Evolutionary conservation across 1,140 invertebrate genomes (phyloP).

Genomic region (Nixonia krombeini): DNA sequence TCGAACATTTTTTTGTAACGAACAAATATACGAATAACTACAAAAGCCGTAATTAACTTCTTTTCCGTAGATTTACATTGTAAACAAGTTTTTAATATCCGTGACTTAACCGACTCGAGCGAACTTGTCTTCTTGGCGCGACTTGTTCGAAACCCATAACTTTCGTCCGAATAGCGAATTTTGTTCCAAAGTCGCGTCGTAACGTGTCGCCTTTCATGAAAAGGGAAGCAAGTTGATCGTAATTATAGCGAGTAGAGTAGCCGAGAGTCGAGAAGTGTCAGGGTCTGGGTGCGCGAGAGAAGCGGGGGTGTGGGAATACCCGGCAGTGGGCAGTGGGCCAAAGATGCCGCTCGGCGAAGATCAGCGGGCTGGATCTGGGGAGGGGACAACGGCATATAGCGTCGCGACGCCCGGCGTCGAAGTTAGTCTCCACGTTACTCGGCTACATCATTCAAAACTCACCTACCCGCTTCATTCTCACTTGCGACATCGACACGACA

Average conservation of each 20-base stretch:
- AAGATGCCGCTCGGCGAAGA: slow-evolving; percentile 59
- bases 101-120: too few species aligned
- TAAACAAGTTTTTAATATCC: too few species aligned
- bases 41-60: too few species aligned
- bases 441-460: slow-evolving; percentile 58
- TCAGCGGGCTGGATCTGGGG: slow-evolving; percentile 50
- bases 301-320: slow-evolving; percentile 66
- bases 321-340: slow-evolving; percentile 62
- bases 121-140: too few species aligned
- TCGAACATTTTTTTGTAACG: too few species aligned
- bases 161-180: too few species aligned
- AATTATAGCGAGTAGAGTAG: slow-evolving; percentile 27
- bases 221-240: slow-evolving; percentile 15
- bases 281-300: slow-evolving; percentile 54
- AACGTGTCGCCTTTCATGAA: slow-evolving; percentile 11
- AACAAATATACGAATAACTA: too few species aligned
- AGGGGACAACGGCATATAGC: slow-evolving; percentile 70
- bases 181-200: too few species aligned
- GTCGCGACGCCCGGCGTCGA: slow-evolving; percentile 61
- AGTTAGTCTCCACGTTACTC: slow-evolving; percentile 64
- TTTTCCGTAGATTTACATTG: too few species aligned
- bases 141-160: too few species aligned
- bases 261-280: slow-evolving; percentile 36
- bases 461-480: slow-evolving; percentile 26
- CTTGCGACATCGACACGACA: slow-evolving; percentile 28